These are phyloP conservation scores for Caenorhabditis sp. DNA, from an alignment of 2,888 invertebrate species.

Conservation along the genomic window DNA sequence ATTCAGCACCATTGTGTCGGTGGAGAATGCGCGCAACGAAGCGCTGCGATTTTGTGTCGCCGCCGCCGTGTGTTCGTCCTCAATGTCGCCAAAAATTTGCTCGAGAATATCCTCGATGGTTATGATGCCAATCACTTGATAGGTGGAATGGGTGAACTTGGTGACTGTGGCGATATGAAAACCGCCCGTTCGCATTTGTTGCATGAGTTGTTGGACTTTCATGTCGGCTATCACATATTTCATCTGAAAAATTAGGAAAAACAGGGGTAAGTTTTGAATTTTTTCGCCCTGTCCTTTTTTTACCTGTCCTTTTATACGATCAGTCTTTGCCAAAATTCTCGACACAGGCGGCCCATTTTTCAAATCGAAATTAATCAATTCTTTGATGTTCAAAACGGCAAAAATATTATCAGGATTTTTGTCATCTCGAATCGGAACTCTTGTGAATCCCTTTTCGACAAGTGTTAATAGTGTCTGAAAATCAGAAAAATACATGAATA, in stretches of 20 bases:
- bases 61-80: slow-evolving; percentile 11
- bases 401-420: slow-evolving; percentile 21
- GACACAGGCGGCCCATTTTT: slow-evolving; percentile 15
- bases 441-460: slow-evolving; percentile 37
- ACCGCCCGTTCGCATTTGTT: slow-evolving; percentile 31
- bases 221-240: slow-evolving; percentile 28
- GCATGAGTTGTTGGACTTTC: slow-evolving; percentile 24
- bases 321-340: slow-evolving; percentile 6
- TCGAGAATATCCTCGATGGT: slow-evolving; percentile 40
- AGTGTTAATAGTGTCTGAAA: slow-evolving; percentile 32
- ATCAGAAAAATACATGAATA: background rate
- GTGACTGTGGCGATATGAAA: slow-evolving; percentile 35
- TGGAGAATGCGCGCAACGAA: background rate
- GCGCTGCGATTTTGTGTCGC: slow-evolving; percentile 1
- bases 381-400: slow-evolving; percentile 31
- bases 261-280: slow-evolving; percentile 1
- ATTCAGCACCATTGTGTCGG: slow-evolving; percentile 26
- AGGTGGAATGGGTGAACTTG: slow-evolving; percentile 10
- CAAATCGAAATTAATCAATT: slow-evolving; percentile 16
- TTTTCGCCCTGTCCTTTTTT: background rate
- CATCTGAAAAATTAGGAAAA: slow-evolving; percentile 15
- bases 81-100: slow-evolving; percentile 35
- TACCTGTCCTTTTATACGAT: background rate
- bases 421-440: slow-evolving; percentile 29
- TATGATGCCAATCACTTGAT: slow-evolving; percentile 30